Conservation (phyloP, 1,140 invertebrate species). For the Tetramorium parvispinum region DNA sequence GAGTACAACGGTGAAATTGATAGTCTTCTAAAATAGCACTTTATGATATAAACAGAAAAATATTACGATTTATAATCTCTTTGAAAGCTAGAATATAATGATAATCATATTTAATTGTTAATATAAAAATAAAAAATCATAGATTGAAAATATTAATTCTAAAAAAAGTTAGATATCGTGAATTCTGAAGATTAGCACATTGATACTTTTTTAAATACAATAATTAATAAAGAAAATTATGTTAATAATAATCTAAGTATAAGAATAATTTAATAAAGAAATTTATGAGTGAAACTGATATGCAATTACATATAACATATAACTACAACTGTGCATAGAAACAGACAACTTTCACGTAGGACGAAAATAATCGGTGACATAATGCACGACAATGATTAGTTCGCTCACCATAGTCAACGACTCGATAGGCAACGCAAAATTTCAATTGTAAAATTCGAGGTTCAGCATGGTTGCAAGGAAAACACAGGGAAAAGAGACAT, state of each 20-base stretch:
- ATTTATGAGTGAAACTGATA: neutral
- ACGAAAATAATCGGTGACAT: slow-evolving; percentile 14
- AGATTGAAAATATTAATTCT: neutral
- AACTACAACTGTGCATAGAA: slow-evolving; percentile 13
- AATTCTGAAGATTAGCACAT: neutral
- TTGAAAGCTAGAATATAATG: neutral
- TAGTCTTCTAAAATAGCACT: neutral
- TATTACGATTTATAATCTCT: neutral
- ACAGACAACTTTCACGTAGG: slow-evolving; percentile 17
- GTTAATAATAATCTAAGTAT: neutral
- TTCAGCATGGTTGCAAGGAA: neutral
- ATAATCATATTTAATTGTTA: neutral
- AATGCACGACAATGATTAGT: neutral
- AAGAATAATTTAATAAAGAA: neutral
- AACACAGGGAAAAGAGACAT: slow-evolving; percentile 34
- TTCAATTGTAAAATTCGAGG: slow-evolving; percentile 24
- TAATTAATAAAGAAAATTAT: neutral
- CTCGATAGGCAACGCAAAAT: neutral
- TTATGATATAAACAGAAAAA: neutral
- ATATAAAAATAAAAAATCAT: neutral
- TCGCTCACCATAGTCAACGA: neutral
- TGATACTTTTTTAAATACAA: neutral
- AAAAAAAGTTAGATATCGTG: neutral
- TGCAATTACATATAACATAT: neutral
- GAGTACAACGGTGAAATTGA: neutral